Evolutionary conservation across 2,797 vertebrate genomes (phyloP), one percentile per base, ranked within the genome.

Genomic region (Pangasius mekongensis): DNA sequence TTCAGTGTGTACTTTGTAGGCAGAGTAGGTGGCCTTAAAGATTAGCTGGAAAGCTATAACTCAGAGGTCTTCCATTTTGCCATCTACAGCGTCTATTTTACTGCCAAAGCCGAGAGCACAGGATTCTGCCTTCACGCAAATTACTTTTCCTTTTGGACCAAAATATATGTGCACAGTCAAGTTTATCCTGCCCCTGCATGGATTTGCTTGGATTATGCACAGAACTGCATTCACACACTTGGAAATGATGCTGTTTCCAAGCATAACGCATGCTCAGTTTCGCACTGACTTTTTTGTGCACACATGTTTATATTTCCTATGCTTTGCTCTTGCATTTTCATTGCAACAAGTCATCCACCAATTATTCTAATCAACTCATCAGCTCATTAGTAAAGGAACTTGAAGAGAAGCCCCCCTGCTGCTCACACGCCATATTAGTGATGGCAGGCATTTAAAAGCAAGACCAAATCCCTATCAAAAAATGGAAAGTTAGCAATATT

Each of bases 1-100:
- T 89, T 89, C 80, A 90, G 30, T 87, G 91, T 93, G 67, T 94
- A 92, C 93, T 93, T 94, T 92, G 90, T 92, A 90, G 91, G 87
- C 91, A 91, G 91, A 92, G 91, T 92, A 92, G 94, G 94, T 93
- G 90, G 93, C 94, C 92, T 92, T 89, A 92, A 93, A 93, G 93
- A 92, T 93, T 84, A 91, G 92, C 91, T 92, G 89, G 92, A 91
- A 81, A 85, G 84, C 89, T 86, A 91, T 94, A 94, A 95, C 89
- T 94, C 93, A 92, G 89, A 88, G 67, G 81, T 88, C 83, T 91
- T 90, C 89, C 74, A 91, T 78, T 86, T 86, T 80, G 88, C 69
- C 33, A 60, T 89, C 80, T 87, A 84, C 33, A n/a, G 47, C 20
- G 16, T 78, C n/a, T 36, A 36, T 69, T 67, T 67, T 69, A 33